Conservation (phyloP, 92 coral and sea anemone genomes). For the Heliopora coerulea region DNA sequence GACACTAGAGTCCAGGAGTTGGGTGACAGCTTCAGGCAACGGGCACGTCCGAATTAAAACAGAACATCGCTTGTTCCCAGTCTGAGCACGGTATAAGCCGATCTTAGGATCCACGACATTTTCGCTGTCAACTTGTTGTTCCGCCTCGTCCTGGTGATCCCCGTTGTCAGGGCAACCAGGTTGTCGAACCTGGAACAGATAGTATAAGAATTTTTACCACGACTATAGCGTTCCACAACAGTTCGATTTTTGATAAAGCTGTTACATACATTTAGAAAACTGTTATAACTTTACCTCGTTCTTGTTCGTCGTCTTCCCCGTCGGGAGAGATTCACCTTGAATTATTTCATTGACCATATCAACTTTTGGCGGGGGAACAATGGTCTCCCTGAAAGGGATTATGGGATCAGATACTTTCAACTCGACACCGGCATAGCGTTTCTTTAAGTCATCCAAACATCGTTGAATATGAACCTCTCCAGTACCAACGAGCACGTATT, state of each 20-base stretch:
- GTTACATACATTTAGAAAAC: no score
- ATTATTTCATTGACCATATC: slow-evolving; percentile 96
- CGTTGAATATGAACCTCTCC: slow-evolving; percentile 96
- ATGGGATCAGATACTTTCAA: slow-evolving; percentile 94
- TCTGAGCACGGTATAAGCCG: slow-evolving; percentile 60
- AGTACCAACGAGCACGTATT: slow-evolving; percentile 88
- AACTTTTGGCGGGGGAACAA: slow-evolving; percentile 76
- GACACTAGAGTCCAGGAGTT: slow-evolving; percentile 65
- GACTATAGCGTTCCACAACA: no score
- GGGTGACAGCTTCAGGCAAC: slow-evolving; percentile 64
- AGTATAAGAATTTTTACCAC: no score
- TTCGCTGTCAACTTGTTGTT: slow-evolving; percentile 52
- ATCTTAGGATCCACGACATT: slow-evolving; percentile 25
- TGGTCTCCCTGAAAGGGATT: slow-evolving; percentile 94
- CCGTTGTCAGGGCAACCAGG: slow-evolving; percentile 12
- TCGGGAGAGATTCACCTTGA: slow-evolving; percentile 44
- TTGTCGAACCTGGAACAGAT: neutral
- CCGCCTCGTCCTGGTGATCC: no score
- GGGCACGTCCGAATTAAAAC: slow-evolving; percentile 78
- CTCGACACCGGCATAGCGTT: slow-evolving; percentile 81
- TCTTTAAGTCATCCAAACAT: slow-evolving; percentile 87
- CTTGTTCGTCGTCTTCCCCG: slow-evolving; percentile 34
- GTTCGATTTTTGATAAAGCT: neutral
- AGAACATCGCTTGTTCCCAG: slow-evolving; percentile 83
- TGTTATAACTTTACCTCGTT: neutral